Evolutionary conservation across 2,797 vertebrate genomes (phyloP).

Genomic region (Acipenser ruthenus): DNA sequence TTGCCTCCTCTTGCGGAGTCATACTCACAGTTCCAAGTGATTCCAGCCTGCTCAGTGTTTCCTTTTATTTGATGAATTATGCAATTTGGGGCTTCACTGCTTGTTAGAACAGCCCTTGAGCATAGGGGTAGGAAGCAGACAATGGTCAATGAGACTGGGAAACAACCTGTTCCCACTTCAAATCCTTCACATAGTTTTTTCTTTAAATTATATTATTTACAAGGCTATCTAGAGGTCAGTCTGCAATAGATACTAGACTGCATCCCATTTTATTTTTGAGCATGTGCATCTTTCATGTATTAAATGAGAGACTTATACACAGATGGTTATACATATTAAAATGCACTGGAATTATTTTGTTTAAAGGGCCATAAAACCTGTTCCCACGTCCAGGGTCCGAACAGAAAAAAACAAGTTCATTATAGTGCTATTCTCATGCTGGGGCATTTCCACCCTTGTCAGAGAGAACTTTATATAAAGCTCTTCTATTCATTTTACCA

Average conservation of each 20-base stretch:
- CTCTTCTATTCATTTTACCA: too few species aligned
- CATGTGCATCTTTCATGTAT: too few species aligned
- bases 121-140: neutral
- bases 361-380: neutral
- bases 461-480: too few species aligned
- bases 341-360: neutral
- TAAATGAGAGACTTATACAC: too few species aligned
- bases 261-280: neutral
- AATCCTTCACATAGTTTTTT: constrained; percentile 1
- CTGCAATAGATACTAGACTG: neutral
- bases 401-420: too few species aligned
- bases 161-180: neutral
- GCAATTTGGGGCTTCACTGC: neutral
- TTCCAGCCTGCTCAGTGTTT: neutral
- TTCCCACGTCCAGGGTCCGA: too few species aligned
- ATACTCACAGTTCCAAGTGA: neutral
- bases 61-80: neutral
- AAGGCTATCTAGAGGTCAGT: neutral
- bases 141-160: neutral
- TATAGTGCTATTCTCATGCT: too few species aligned
- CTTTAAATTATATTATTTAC: constrained; percentile 2
- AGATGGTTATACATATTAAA: too few species aligned
- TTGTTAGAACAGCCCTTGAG: neutral
- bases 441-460: too few species aligned
- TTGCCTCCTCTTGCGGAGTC: neutral